phyloP scores from a whole-genome alignment of 2,888 invertebrate species.

The Dione vanillae region DNA sequence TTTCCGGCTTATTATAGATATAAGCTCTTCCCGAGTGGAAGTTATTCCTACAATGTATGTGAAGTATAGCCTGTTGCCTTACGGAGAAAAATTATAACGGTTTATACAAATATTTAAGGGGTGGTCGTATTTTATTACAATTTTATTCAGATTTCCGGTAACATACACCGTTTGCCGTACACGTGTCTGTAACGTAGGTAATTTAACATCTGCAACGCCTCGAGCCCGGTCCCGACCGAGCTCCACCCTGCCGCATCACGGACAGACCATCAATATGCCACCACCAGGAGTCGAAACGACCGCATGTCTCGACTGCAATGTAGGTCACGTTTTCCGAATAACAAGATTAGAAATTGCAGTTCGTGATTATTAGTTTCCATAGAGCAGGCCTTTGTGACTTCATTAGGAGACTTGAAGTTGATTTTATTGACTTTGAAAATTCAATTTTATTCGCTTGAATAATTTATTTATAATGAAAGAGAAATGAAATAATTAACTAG shows the following conservation, averaged over 20 bases:
- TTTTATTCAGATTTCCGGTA: neutral
- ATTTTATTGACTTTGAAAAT: no score
- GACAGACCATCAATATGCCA: conserved; percentile 14
- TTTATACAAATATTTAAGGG: conserved; percentile 2
- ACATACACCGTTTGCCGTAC: neutral
- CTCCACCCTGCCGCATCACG: neutral
- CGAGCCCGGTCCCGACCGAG: conserved; percentile 22
- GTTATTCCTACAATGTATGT: neutral
- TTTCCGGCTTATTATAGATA: neutral
- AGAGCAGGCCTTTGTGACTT: neutral
- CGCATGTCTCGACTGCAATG: conserved; percentile 4
- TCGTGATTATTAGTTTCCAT: conserved; percentile 6
- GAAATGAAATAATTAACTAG: no score
- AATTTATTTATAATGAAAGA: no score
- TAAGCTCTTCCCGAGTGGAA: neutral
- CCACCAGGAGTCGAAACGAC: neutral
- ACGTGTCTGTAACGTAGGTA: conserved; percentile 7
- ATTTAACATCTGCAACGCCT: conserved; percentile 22
- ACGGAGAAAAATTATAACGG: no score
- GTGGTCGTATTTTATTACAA: neutral
- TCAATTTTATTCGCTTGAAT: no score
- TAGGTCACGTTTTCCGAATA: conserved; percentile 22
- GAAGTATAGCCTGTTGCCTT: neutral
- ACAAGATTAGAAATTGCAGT: conserved; percentile 9
- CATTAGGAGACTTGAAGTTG: neutral